Evolutionary conservation across 1,140 invertebrate species (phyloP).

Genomic region (Trigoniulus corallinus): DNA sequence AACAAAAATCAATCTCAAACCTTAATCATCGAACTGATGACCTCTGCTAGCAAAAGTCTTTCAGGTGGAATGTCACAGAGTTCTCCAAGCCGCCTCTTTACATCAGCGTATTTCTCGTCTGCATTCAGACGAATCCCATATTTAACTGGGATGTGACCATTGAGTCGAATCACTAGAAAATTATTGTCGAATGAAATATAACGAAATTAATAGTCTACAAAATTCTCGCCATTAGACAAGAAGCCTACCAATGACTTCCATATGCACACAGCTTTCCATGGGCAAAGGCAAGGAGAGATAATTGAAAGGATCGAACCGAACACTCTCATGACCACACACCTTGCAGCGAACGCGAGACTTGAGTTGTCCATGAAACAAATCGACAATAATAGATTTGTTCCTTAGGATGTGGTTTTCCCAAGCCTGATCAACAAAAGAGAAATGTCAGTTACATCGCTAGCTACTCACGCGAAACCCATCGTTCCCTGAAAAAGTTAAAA

Average conservation of each 20-base stretch:
- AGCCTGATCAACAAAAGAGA: constrained; percentile 29
- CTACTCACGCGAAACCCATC: too few relatives aligned
- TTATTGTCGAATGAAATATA: constrained; percentile 11
- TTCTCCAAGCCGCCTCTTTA: constrained; percentile 48
- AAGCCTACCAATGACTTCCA: constrained; percentile 48
- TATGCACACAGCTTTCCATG: constrained; percentile 53
- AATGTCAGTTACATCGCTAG: not conserved
- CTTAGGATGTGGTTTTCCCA: constrained; percentile 64
- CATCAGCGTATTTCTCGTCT: constrained; percentile 51
- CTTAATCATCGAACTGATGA: constrained; percentile 46
- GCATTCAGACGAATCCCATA: constrained; percentile 64
- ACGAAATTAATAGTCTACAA: not conserved
- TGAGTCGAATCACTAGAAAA: constrained; percentile 48
- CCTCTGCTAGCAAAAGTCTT: constrained; percentile 47
- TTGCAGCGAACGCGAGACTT: constrained; percentile 62
- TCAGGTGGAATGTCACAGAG: constrained; percentile 42
- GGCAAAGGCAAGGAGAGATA: constrained; percentile 69
- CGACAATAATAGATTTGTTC: constrained; percentile 69
- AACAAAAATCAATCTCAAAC: constrained; percentile 17
- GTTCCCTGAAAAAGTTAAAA: too few relatives aligned
- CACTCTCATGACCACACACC: constrained; percentile 57
- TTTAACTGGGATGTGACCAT: constrained; percentile 59
- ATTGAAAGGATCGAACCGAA: constrained; percentile 77
- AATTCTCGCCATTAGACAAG: not conserved
- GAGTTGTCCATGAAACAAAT: constrained; percentile 76